Percentiles rank a stretch among this genome's conserved stretches.
phyloP scores from a whole-genome alignment of 2,113 vertebrate genomes.

The Gila orcuttii region DNA sequence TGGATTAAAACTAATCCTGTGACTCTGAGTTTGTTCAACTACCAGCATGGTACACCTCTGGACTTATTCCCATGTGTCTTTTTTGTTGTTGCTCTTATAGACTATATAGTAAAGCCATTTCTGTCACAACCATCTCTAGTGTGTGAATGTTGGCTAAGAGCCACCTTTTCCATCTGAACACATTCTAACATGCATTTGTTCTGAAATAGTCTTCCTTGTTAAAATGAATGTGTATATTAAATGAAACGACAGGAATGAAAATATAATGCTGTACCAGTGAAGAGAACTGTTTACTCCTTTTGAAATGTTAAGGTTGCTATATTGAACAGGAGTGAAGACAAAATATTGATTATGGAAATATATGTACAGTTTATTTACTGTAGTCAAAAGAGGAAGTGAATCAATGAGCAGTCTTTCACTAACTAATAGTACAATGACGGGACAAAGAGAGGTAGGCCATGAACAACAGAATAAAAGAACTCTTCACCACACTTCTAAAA shows the following conservation, averaged over 20 bases:
- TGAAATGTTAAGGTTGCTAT: background rate
- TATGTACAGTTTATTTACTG: constrained; percentile 61
- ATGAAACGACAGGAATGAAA: background rate
- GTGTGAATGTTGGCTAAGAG: background rate
- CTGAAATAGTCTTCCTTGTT: background rate
- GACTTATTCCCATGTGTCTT: background rate
- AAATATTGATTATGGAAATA: constrained; percentile 51
- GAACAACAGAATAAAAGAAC: constrained; percentile 5
- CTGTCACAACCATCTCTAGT: background rate
- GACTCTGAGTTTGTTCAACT: too few species aligned
- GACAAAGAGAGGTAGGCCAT: constrained; percentile 14
- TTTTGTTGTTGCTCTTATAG: background rate
- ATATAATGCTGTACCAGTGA: background rate
- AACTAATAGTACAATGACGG: constrained; percentile 4
- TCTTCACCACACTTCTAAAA: background rate
- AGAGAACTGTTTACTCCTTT: background rate
- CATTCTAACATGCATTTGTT: background rate
- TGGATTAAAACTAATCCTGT: too few species aligned
- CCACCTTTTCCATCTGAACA: background rate
- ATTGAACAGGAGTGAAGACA: constrained; percentile 11
- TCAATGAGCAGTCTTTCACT: constrained; percentile 21
- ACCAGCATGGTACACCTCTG: too few species aligned
- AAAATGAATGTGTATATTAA: background rate
- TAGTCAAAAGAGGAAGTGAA: constrained; percentile 35
- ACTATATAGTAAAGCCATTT: background rate